Evolutionary conservation across 2,113 vertebrate species (phyloP).

Genomic region (Scolopax mira): DNA sequence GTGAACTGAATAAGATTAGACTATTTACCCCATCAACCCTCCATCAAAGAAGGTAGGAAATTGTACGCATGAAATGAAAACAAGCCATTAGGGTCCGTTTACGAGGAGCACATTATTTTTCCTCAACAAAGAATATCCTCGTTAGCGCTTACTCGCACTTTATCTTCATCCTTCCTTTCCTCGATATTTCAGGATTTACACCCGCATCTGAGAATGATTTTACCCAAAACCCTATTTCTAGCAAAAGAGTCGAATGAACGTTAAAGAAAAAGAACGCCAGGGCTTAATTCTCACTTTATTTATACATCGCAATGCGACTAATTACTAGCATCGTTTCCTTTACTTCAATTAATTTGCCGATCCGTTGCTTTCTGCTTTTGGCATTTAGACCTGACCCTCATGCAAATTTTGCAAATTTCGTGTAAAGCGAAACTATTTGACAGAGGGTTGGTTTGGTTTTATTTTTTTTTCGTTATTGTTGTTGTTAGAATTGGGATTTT

Average conservation of each 20-base stretch:
- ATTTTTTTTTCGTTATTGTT: neutral
- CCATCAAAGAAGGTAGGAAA: conserved; percentile 79
- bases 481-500: neutral
- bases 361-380: neutral
- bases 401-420: neutral
- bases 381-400: neutral
- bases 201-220: neutral
- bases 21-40: conserved; percentile 78
- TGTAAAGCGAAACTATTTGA: neutral
- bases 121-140: conserved; percentile 66
- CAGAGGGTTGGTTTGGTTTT: neutral
- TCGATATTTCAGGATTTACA: neutral
- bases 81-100: conserved; percentile 66
- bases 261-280: neutral
- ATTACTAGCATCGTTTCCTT: neutral
- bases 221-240: neutral
- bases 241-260: neutral
- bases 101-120: conserved; percentile 58
- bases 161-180: neutral
- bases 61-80: conserved; percentile 70
- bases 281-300: neutral
- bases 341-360: neutral
- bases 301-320: neutral
- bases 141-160: conserved; percentile 68
- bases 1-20: conserved; percentile 79